Evolutionary conservation across 2,797 vertebrate species (phyloP).

Genomic region (Limnodromus scolopaceus): DNA sequence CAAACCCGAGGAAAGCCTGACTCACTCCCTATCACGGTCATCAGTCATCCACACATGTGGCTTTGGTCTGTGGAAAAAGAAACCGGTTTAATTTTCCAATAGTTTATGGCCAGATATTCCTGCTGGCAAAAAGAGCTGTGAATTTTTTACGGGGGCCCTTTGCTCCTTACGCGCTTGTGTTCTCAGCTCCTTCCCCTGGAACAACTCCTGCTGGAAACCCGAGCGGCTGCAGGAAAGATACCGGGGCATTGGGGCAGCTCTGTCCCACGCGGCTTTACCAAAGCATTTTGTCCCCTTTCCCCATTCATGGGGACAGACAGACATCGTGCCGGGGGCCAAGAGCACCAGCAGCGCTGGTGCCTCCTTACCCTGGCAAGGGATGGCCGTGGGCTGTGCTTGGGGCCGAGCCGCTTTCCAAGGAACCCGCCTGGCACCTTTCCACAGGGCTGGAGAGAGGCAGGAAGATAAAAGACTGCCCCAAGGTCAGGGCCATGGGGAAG

Average conservation of each 20-base stretch:
- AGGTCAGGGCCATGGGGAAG: neutral
- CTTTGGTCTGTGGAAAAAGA: conserved; percentile 35
- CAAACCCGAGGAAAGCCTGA: neutral
- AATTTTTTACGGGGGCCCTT: conserved; percentile 2
- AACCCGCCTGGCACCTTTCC: neutral
- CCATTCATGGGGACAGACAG: accelerated
- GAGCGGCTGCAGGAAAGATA: neutral
- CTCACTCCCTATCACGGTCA: conserved; percentile 18
- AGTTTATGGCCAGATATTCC: conserved; percentile 28
- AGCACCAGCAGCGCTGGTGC: neutral
- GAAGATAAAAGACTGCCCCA: neutral
- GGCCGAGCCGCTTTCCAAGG: neutral
- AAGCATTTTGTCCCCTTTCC: neutral
- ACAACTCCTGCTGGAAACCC: neutral
- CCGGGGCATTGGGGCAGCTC: accelerated
- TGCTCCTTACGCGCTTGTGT: neutral
- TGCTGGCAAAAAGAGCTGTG: neutral
- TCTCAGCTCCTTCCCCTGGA: neutral
- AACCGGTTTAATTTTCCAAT: conserved; percentile 14
- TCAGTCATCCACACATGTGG: conserved; percentile 19
- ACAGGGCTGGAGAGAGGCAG: neutral
- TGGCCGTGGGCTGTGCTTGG: neutral
- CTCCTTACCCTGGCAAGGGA: neutral
- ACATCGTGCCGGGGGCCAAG: accelerated
- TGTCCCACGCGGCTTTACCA: accelerated